These are phyloP conservation scores for Apogon talboti DNA, from an alignment of 2,797 vertebrate genomes.

Conservation along the genomic window DNA sequence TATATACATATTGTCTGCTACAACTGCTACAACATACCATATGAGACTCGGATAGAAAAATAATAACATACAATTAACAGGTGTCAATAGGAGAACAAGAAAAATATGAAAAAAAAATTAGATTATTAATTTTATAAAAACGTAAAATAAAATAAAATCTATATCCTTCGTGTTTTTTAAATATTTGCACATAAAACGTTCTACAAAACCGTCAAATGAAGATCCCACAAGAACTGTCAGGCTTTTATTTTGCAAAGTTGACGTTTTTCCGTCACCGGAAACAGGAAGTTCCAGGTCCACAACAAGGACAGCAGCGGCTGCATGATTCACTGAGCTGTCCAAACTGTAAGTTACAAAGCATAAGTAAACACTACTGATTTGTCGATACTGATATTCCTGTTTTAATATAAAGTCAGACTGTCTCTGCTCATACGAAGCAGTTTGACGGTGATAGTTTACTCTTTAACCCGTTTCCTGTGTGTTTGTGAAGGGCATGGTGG, in stretches of 20 bases:
- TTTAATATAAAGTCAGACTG: not conserved
- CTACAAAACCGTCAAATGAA: too few relatives aligned
- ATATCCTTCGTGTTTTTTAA: too few relatives aligned
- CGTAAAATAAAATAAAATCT: too few relatives aligned
- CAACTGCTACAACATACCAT: too few relatives aligned
- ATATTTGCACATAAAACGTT: too few relatives aligned
- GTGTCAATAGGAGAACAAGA: too few relatives aligned
- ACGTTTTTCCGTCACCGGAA: conserved; percentile 29
- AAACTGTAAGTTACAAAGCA: conserved; percentile 20
- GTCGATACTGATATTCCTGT: rapidly evolving
- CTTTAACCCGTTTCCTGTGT: not conserved
- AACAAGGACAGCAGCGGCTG: conserved; percentile 39
- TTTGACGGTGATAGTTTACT: not conserved
- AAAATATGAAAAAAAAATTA: too few relatives aligned
- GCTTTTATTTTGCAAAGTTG: conserved; percentile 67
- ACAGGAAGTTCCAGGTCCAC: conserved; percentile 60
- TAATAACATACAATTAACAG: too few relatives aligned
- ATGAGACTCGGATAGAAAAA: too few relatives aligned
- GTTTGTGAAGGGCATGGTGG: conserved; percentile 73
- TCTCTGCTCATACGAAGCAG: not conserved
- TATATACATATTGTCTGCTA: too few relatives aligned
- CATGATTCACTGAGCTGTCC: not conserved
- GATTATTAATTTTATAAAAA: too few relatives aligned
- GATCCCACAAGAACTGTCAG: not conserved
- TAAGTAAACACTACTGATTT: rapidly evolving